Evolutionary conservation across 2,113 vertebrate species (phyloP), one percentile per base, ranked within the genome.

Genomic region (Leptosomus discolor): DNA sequence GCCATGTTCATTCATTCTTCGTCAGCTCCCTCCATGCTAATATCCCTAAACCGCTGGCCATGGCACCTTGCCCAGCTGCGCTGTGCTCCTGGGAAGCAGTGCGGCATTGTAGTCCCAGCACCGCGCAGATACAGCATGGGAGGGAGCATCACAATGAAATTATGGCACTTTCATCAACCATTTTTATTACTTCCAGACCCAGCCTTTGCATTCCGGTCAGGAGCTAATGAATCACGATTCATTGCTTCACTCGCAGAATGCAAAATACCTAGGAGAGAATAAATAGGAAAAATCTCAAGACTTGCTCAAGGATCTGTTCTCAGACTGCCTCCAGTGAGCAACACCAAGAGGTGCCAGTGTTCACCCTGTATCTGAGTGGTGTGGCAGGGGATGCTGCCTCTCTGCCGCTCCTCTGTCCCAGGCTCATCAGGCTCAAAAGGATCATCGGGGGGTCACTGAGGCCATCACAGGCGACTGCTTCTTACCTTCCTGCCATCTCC

Each of bases 171-270:
- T 36, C 73, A 58, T 94, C 57, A 46, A 36, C 51, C 2, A 0
- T 13, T 74, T 79, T 63, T 43, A 41, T 34, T 60, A 8, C 30
- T 57, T 60, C 58, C 39, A 67, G 61, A 30, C 27, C 34, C 74
- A 64, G 74, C 7, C 58, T 88, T 68, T 94, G 90, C 83, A 77
- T 91, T 84, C 95, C 32, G n/a, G n/a, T 77, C 92, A 90, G 81
- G 78, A 90, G 57, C 46, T 80, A 65, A 83, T 71, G 95, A 94
- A 80, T 87, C 86, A 76, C 26, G 0, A 71, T 30, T 34, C 61
- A 22, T 48, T 22, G 12, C 74, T 81, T 71, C 64, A 15, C 86
- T 76, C 17, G 46, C 30, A 84, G 83, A 96, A 88, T 77, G 73
- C 41, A 88, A 56, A 94, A 81, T 37, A 85, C 29, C 57, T n/a